phyloP scores from a whole-genome alignment of 2,113 vertebrate species.

The Nycticebus coucang region DNA sequence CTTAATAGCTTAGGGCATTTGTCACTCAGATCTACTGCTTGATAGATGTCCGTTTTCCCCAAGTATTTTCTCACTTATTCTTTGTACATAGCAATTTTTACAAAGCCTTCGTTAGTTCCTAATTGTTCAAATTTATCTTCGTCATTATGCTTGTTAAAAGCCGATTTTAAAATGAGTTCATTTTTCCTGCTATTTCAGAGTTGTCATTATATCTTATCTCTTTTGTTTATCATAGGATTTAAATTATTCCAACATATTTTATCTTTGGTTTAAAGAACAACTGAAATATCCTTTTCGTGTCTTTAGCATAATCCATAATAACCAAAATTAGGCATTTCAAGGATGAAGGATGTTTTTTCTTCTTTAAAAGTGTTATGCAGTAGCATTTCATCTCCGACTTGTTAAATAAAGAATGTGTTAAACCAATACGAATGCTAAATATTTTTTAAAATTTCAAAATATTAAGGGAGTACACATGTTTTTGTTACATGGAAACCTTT shows the following conservation, averaged over 20 bases:
- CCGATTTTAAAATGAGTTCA: conserved; percentile 63
- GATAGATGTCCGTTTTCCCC: conserved; percentile 14
- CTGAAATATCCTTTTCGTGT: conserved; percentile 42
- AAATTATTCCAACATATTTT: conserved; percentile 61
- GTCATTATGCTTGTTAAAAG: conserved; percentile 69
- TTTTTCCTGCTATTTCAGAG: conserved; percentile 61
- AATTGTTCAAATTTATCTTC: conserved; percentile 76
- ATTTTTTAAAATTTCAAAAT: too few relatives aligned
- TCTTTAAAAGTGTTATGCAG: neutral
- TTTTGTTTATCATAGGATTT: conserved; percentile 65
- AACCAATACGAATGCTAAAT: neutral
- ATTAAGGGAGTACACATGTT: too few relatives aligned
- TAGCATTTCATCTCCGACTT: conserved; percentile 35
- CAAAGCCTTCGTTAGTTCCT: conserved; percentile 69
- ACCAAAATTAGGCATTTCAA: conserved; percentile 50
- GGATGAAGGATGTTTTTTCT: neutral
- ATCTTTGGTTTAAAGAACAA: conserved; percentile 52
- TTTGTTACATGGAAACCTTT: too few relatives aligned
- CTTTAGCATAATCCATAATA: conserved; percentile 47
- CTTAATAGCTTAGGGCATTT: conserved; percentile 56
- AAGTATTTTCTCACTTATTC: conserved; percentile 56
- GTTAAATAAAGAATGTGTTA: conserved; percentile 36
- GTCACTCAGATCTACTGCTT: conserved; percentile 56
- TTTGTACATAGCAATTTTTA: conserved; percentile 71
- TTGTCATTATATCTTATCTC: conserved; percentile 49